Conservation (phyloP, 2,797 vertebrate genomes). For the Peromyscus melanophrys region DNA sequence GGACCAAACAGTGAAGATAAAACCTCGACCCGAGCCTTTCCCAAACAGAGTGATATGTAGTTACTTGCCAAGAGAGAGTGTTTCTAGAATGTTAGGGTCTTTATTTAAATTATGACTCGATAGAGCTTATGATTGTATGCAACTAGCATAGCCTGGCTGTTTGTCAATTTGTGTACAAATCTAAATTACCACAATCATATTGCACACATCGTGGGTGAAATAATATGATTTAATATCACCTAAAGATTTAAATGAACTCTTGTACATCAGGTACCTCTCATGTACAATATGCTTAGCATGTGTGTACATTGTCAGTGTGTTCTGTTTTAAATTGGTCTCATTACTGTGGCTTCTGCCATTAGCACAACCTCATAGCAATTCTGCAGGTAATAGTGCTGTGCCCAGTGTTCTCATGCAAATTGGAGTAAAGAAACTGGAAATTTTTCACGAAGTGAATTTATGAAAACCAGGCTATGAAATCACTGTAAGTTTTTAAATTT, state of each 20-base stretch:
- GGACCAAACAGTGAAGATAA: not conserved
- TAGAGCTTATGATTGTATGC: conserved; percentile 22
- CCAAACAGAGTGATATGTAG: not conserved
- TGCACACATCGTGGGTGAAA: not conserved
- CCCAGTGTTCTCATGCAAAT: not conserved
- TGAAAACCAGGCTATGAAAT: not conserved
- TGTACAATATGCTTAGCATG: not conserved
- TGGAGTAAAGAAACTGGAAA: not conserved
- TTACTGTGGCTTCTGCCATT: not conserved
- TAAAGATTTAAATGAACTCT: conserved; percentile 22
- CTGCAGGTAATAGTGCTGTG: not conserved
- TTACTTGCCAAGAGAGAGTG: not conserved
- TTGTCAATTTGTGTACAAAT: not conserved
- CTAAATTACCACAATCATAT: not conserved
- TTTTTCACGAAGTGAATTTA: conserved; percentile 28
- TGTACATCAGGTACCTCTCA: not conserved
- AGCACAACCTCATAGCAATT: not conserved
- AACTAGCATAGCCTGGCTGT: not conserved
- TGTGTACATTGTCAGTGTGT: conserved; percentile 22
- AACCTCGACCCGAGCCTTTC: not conserved
- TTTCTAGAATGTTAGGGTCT: conserved; percentile 44
- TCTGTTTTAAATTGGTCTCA: conserved; percentile 57
- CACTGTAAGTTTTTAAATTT: conserved; percentile 11
- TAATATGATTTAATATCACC: not conserved
- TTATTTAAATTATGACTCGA: conserved; percentile 55